These are phyloP conservation scores for Babylonia areolata DNA, from an alignment of 1,140 invertebrate genomes.

Conservation along the genomic window DNA sequence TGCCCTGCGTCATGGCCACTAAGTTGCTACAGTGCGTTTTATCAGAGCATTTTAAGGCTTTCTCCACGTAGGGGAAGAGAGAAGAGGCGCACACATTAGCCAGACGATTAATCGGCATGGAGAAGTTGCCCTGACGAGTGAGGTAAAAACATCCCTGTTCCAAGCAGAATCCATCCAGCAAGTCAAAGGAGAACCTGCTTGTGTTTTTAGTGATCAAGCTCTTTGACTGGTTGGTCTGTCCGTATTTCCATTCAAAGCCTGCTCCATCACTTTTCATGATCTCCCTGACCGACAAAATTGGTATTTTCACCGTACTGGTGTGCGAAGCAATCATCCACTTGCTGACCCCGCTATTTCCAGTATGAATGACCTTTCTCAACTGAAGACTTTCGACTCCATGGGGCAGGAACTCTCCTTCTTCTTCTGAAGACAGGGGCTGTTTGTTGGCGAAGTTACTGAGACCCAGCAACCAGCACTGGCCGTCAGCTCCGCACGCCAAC, in stretches of 20 bases:
- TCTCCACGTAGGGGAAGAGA: slow-evolving; percentile 23
- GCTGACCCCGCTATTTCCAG: background rate
- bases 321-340: background rate
- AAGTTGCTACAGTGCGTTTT: background rate
- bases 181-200: background rate
- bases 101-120: background rate
- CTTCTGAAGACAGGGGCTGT: background rate
- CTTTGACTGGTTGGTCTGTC: background rate
- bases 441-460: background rate
- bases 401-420: background rate
- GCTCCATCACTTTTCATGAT: background rate
- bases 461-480: background rate
- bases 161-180: background rate
- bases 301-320: background rate
- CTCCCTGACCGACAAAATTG: slow-evolving; percentile 13
- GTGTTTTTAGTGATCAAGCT: slow-evolving; percentile 2
- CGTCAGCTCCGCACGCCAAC: background rate
- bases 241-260: background rate
- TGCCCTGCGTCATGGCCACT: background rate
- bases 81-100: background rate
- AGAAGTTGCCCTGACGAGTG: background rate
- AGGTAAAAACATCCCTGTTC: background rate
- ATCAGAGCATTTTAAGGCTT: background rate
- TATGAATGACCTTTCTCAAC: background rate
- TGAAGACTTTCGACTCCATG: background rate